Base-by-base conservation (phyloP, 2,888 invertebrate genomes). In the Cryptosula pallasiana region DNA sequence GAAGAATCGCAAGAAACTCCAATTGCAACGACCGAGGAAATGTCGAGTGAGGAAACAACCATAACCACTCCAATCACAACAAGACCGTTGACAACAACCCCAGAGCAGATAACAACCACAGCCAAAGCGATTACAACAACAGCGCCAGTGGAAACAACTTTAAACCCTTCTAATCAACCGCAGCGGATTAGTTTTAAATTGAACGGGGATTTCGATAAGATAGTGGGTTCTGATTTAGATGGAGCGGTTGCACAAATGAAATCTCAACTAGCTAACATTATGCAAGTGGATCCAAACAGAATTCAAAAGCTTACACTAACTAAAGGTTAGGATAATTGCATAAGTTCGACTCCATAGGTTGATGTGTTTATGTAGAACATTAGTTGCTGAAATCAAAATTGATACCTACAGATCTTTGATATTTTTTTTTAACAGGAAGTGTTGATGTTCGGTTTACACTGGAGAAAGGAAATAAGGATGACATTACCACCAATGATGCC, bases 251-350 rank as follows among this genome's bases (percentile, higher is more conserved):
- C 25, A 5, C 29, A 63, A n/a, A 32, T 63, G 1, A 63, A 20
- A 32, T 23, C 63, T 5, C 63, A 63, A 63, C 63, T 63, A n/a
- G 63, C 63, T 34, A 32, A 27, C 29, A 34, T 27, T 32, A 63
- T 63, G 63, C 13, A 63, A 27, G n/a, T 63, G 3, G 9, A 3
- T 5, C 25, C 20, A 32, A n/a, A 32, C 29, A 27, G 63, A 63
- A 63, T 63, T 9, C 63, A 63, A 32, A 63, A 63, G 13, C 63
- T 63, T 32, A 63, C 25, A 32, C 32, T 63, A 27, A 25, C 63
- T 23, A 63, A 63, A 63, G 63, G 63, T 63, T 13, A 25, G 57
- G 9, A 45, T 45, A n/a, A n/a, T n/a, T n/a, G n/a, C n/a, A n/a
- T n/a, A n/a, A n/a, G n/a, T n/a, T n/a, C n/a, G n/a, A n/a, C n/a